Base-by-base conservation (phyloP, 2,888 invertebrate species). In the Deilephila elpenor region DNA sequence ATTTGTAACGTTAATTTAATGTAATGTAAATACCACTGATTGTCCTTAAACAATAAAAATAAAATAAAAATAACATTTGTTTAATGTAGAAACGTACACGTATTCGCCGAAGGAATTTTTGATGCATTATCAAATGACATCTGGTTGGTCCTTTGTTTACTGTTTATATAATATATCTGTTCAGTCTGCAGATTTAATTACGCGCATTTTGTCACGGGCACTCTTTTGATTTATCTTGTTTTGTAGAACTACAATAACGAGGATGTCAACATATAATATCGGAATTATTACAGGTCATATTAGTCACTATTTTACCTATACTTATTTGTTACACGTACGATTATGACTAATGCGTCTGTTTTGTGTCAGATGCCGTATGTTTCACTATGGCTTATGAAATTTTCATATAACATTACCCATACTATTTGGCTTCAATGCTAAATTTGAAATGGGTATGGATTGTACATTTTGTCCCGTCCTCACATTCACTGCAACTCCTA, bases 351-450 rank as follows among this genome's bases (percentile, higher is more conserved):
- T 67, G 8, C 51, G 37, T 19, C 8, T 17, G 17, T 56, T 56
- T 25, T 51, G 17, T 19, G 6, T 3, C 5, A 67, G 44, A n/a
- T 25, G 14, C 14, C 25, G 14, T 67, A 14, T 51, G 51, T 29
- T 67, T 67, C 67, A 67, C n/a, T 44, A 51, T 67, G 3, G 14
- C 67, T 67, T 51, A 56, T 56, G 56, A 56, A 56, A 56, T 56
- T 56, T 51, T 1, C 19, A 37, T n/a, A n/a, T 19, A 29, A 62
- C n/a, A 62, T 37, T 56, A 56, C 56, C 0, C 5, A 19, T n/a
- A 56, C 5, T 56, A 1, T n/a, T n/a, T 56, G 44, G 14, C 44
- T 11, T 14, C 44, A 44, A 44, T 44, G 11, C 3, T 44, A 44
- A 44, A 44, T 44, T 44, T 44, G 14, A 44, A 11, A 44, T 44